Evolutionary conservation across 2,888 invertebrate species (phyloP).

Genomic region (Apeira syringaria): DNA sequence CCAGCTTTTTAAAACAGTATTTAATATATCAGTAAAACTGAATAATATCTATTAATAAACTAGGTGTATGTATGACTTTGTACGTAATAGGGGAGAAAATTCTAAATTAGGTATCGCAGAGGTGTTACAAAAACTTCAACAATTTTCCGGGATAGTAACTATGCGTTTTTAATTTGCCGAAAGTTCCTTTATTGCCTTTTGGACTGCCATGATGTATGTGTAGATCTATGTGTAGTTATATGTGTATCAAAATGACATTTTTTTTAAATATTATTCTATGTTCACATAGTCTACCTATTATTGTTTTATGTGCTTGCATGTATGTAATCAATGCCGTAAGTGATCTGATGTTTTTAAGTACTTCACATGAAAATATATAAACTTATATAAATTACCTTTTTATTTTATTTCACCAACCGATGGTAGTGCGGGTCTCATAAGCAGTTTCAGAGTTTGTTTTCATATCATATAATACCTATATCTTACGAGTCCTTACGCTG

Average conservation of each 20-base stretch:
- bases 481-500: too few relatives aligned
- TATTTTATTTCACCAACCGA: too few relatives aligned
- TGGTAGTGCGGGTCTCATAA: too few relatives aligned
- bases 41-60: conserved; percentile 42
- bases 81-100: conserved; percentile 42
- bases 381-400: too few relatives aligned
- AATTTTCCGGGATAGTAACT: too few relatives aligned
- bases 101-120: conserved; percentile 51
- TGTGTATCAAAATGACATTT: conserved; percentile 20
- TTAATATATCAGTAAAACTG: conserved; percentile 68
- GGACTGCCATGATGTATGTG: conserved; percentile 35
- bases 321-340: conserved; percentile 42
- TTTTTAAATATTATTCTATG: conserved; percentile 7
- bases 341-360: conserved; percentile 50
- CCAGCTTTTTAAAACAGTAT: conserved; percentile 65
- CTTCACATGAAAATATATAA: conserved; percentile 42
- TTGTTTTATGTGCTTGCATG: conserved; percentile 25
- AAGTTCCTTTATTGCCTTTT: conserved; percentile 45
- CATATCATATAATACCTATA: too few relatives aligned
- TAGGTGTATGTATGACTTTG: conserved; percentile 41
- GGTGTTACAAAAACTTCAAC: conserved; percentile 5
- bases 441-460: too few relatives aligned
- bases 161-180: conserved; percentile 39
- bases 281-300: conserved; percentile 19
- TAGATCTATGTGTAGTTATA: conserved; percentile 21